Conservation (phyloP, 2,797 vertebrate species). For the Nannoperca australis region DNA sequence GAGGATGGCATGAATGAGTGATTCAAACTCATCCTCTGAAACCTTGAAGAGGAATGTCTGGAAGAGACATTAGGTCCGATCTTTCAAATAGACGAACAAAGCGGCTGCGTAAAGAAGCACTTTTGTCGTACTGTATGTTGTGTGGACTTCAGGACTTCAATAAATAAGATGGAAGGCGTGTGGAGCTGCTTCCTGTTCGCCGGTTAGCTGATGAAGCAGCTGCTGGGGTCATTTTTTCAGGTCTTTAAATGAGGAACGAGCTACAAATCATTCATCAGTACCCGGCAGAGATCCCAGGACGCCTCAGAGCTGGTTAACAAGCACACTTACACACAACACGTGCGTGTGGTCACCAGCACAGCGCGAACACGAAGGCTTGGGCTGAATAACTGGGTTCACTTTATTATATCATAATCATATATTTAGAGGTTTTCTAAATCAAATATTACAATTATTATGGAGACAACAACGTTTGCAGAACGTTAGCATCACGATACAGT, state of each 20-base stretch:
- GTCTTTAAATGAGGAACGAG: background rate
- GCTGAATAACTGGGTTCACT: background rate
- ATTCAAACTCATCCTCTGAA: background rate
- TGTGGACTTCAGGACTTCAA: constrained; percentile 5
- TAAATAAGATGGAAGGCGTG: constrained; percentile 6
- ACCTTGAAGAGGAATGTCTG: background rate
- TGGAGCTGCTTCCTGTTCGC: background rate
- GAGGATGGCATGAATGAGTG: constrained; percentile 2
- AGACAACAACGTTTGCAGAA: too few relatives aligned
- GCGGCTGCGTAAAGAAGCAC: too few relatives aligned
- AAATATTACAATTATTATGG: too few relatives aligned
- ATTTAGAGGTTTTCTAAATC: background rate
- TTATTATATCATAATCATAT: background rate
- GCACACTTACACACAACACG: background rate
- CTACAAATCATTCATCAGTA: background rate
- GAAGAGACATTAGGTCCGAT: constrained; percentile 11
- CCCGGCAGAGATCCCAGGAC: background rate
- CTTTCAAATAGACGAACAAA: constrained; percentile 18
- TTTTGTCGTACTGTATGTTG: background rate
- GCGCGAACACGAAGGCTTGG: background rate
- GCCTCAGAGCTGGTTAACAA: background rate
- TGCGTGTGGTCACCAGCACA: too few relatives aligned
- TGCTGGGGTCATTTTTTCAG: constrained; percentile 2
- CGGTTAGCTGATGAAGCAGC: constrained; percentile 28
- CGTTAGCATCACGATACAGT: too few relatives aligned